phyloP scores from a whole-genome alignment of 2,797 vertebrate species.

The Enteromius viviparus region DNA sequence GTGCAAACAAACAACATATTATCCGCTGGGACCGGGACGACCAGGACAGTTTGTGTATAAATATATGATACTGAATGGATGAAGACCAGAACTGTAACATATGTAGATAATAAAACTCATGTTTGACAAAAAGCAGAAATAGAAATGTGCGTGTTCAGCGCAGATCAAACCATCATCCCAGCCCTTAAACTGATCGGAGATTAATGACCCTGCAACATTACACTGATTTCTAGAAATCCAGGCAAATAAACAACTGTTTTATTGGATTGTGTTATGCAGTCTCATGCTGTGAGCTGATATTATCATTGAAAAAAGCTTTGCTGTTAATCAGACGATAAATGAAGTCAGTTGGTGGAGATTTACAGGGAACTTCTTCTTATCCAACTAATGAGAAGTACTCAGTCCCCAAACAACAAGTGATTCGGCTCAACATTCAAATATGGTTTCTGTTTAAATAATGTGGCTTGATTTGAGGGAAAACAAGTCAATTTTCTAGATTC shows the following conservation, averaged over 20 bases:
- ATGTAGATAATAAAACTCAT: slow-evolving; percentile 57
- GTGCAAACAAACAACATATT: no score
- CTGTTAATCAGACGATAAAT: background rate
- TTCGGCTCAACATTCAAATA: background rate
- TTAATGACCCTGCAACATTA: background rate
- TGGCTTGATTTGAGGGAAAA: slow-evolving; percentile 18
- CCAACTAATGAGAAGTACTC: background rate
- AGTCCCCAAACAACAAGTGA: slow-evolving; percentile 58
- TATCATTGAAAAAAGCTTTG: background rate
- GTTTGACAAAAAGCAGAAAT: slow-evolving; percentile 61
- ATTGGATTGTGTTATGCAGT: background rate
- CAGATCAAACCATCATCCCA: background rate
- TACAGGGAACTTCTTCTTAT: background rate
- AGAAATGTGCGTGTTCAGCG: slow-evolving; percentile 32
- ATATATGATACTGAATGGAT: no score
- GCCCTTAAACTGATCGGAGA: background rate
- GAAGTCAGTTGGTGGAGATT: background rate
- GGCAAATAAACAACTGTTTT: background rate
- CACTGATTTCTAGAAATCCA: background rate
- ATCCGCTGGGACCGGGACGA: no score
- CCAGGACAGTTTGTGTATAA: no score
- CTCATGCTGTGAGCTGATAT: background rate
- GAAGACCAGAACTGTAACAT: background rate
- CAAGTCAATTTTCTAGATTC: slow-evolving; percentile 18
- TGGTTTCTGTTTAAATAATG: slow-evolving; percentile 23